These are phyloP conservation scores for Leptodactylus fallax DNA, from an alignment of 2,797 vertebrate genomes.

Conservation along the genomic window DNA sequence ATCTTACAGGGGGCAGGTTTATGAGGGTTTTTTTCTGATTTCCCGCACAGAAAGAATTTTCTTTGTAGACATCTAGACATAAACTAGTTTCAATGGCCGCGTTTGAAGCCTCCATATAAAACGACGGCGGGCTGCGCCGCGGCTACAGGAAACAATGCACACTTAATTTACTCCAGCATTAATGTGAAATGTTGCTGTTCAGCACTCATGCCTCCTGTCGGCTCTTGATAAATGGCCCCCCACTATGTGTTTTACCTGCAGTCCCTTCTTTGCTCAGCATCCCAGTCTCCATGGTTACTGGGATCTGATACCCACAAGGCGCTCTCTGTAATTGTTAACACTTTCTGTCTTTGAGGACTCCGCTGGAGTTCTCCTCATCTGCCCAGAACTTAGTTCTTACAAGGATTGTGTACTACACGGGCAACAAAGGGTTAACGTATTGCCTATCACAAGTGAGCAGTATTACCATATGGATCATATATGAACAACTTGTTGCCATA, in stretches of 20 bases:
- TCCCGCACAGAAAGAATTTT: slow-evolving; percentile 40
- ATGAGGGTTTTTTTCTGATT: slow-evolving; percentile 2
- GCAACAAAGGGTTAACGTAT: not conserved
- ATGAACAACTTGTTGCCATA: slow-evolving; percentile 14
- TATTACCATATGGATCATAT: not conserved
- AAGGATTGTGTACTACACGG: not conserved
- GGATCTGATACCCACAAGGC: slow-evolving; percentile 71
- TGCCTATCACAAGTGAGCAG: not conserved
- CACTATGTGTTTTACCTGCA: slow-evolving; percentile 70
- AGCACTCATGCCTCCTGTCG: slow-evolving; percentile 45
- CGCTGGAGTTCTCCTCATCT: slow-evolving; percentile 81
- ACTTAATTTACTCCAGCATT: slow-evolving; percentile 54
- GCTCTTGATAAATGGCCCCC: slow-evolving; percentile 62
- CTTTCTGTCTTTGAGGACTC: slow-evolving; percentile 63
- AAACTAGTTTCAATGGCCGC: slow-evolving; percentile 36
- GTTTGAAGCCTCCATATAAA: slow-evolving; percentile 35
- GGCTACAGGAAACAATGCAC: slow-evolving; percentile 36
- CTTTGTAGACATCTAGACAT: slow-evolving; percentile 35
- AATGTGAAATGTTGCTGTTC: slow-evolving; percentile 54
- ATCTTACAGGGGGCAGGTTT: slow-evolving; percentile 19
- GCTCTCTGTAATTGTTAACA: slow-evolving; percentile 53
- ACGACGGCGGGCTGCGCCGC: slow-evolving; percentile 10
- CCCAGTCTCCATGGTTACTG: slow-evolving; percentile 87
- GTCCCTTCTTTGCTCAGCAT: slow-evolving; percentile 76
- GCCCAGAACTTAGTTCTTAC: not conserved